Evolutionary conservation across 2,797 vertebrate species (phyloP).

Genomic region (Enteromius trimaculatus): DNA sequence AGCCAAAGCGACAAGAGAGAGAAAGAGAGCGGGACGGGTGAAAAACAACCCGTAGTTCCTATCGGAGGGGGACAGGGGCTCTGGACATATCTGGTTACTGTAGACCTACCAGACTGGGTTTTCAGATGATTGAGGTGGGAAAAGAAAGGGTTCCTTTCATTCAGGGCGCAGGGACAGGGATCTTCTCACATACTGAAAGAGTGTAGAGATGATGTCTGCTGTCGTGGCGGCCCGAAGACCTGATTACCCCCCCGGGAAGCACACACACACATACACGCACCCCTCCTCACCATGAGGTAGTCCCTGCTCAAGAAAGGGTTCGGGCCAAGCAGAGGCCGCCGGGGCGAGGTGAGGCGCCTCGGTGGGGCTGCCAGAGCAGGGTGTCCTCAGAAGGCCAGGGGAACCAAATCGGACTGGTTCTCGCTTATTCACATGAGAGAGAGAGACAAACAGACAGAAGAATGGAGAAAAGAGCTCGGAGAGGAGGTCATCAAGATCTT

Average conservation of each 20-base stretch:
- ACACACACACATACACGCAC: conserved; percentile 55
- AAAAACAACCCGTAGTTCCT: conserved; percentile 66
- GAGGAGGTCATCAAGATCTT: conserved; percentile 73
- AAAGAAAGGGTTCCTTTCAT: conserved; percentile 83
- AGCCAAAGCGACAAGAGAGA: conserved; percentile 61
- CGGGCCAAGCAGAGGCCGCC: not conserved
- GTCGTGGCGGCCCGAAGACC: conserved; percentile 66
- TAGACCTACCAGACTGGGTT: conserved; percentile 76
- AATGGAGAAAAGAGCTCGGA: conserved; percentile 14
- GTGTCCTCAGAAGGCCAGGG: conserved; percentile 27
- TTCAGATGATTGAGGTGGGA: conserved; percentile 75
- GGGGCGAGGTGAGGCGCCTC: conserved; percentile 28
- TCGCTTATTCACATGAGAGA: conserved; percentile 6
- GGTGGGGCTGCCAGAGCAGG: not conserved
- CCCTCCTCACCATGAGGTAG: conserved; percentile 32
- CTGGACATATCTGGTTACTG: conserved; percentile 78
- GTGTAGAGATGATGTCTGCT: conserved; percentile 69
- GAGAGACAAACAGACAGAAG: conserved; percentile 7
- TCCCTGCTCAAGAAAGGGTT: conserved; percentile 12
- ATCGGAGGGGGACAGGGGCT: conserved; percentile 70
- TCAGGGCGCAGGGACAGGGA: conserved; percentile 70
- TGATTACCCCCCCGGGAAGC: conserved; percentile 71
- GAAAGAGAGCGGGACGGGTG: conserved; percentile 55
- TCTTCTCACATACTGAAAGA: conserved; percentile 79
- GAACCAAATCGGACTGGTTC: conserved; percentile 27